phyloP scores from a whole-genome alignment of 2,888 invertebrate species.

The Gastrophysa polygoni region DNA sequence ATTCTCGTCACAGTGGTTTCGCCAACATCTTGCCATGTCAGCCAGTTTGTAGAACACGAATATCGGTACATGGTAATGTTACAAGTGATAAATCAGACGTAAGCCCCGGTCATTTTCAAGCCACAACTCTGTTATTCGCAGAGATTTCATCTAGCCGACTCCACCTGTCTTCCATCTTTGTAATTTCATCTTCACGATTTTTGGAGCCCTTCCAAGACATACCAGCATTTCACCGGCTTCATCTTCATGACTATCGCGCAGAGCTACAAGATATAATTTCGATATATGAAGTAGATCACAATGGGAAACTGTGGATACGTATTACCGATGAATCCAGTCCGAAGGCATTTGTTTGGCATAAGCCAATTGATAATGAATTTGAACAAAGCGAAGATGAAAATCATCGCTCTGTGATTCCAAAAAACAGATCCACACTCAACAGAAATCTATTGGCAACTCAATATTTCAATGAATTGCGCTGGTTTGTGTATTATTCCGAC shows the following conservation, averaged over 20 bases:
- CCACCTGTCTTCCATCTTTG: slow-evolving; percentile 35
- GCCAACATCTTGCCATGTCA: slow-evolving; percentile 34
- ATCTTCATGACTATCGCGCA: background rate
- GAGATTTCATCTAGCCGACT: slow-evolving; percentile 24
- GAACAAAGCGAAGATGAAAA: no score
- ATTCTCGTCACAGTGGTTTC: slow-evolving; percentile 21
- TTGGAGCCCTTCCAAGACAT: slow-evolving; percentile 9
- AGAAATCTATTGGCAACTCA: no score
- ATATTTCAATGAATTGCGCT: no score
- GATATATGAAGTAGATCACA: background rate
- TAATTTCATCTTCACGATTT: background rate
- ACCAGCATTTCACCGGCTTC: background rate
- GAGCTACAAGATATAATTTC: background rate
- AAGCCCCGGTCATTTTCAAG: slow-evolving; percentile 33
- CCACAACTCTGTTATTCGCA: slow-evolving; percentile 34
- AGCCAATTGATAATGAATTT: no score
- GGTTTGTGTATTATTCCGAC: no score
- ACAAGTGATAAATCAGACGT: slow-evolving; percentile 36
- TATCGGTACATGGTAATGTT: slow-evolving; percentile 30
- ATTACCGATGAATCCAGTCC: no score
- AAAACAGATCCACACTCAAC: no score
- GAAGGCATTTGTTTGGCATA: no score
- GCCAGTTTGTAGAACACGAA: slow-evolving; percentile 39
- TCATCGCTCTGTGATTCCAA: no score
- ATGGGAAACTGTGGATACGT: slow-evolving; percentile 19